phyloP scores from a whole-genome alignment of 2,797 vertebrate species.

The Phoebastria nigripes region DNA sequence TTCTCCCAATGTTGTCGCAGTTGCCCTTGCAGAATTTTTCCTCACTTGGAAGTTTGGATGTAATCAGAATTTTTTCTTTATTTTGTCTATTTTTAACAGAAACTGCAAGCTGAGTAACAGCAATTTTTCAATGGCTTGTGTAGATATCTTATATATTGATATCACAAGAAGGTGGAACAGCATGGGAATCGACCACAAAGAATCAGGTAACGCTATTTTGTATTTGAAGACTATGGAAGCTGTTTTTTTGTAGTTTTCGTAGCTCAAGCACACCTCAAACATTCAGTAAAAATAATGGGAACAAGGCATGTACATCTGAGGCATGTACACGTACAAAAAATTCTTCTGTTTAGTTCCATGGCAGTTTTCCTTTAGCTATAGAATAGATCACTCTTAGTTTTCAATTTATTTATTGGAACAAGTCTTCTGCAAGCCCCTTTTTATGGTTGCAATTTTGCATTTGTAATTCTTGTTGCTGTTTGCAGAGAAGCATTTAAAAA shows the following conservation, averaged over 20 bases:
- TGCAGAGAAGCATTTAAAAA: neutral
- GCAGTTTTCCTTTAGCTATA: neutral
- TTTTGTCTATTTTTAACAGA: slow-evolving; percentile 66
- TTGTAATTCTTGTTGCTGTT: neutral
- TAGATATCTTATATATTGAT: slow-evolving; percentile 97
- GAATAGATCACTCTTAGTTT: neutral
- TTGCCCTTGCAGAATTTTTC: neutral
- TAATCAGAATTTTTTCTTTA: neutral
- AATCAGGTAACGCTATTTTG: slow-evolving; percentile 79
- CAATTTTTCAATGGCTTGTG: slow-evolving; percentile 90
- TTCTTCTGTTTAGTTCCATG: neutral
- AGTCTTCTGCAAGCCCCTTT: neutral
- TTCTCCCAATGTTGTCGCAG: neutral
- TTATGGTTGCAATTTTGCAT: neutral
- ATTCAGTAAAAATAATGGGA: neutral
- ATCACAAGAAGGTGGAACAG: slow-evolving; percentile 91
- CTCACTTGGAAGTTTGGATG: neutral
- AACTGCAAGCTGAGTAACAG: slow-evolving; percentile 91
- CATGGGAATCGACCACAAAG: slow-evolving; percentile 81
- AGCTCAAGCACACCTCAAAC: neutral
- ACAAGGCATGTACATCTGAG: neutral
- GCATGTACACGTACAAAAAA: neutral
- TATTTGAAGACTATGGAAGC: neutral
- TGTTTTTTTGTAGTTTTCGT: neutral
- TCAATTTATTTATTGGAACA: neutral